A percentile compares a stretch with the other conserved stretches of the same genome.
Conservation (phyloP, 2,113 vertebrate genomes). For the Alaudala cheleensis region DNA sequence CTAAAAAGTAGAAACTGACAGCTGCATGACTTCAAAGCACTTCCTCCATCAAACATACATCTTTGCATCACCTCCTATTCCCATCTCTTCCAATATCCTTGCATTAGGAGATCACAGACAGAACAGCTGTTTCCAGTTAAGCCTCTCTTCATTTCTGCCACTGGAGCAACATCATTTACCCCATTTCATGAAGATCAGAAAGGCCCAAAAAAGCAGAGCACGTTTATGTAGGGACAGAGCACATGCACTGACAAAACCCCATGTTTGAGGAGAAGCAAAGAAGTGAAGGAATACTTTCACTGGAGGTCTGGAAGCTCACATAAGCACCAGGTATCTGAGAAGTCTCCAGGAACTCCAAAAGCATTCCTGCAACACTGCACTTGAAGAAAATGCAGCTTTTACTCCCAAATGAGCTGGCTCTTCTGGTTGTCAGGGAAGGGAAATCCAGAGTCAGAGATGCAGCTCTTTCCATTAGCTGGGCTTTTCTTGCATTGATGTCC, state of each 20-base stretch:
- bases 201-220: neutral
- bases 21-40: slow-evolving; percentile 61
- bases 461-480: neutral
- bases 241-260: neutral
- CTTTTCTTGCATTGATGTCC: neutral
- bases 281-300: neutral
- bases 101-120: slow-evolving; percentile 21
- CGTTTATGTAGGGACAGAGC: accelerated
- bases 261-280: neutral
- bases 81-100: slow-evolving; percentile 27
- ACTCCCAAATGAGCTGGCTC: neutral
- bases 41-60: slow-evolving; percentile 17
- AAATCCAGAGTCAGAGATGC: neutral
- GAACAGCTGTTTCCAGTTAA: slow-evolving; percentile 27
- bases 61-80: slow-evolving; percentile 1
- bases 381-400: neutral
- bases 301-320: neutral
- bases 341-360: neutral
- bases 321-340: neutral
- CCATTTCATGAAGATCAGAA: neutral
- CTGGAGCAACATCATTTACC: neutral
- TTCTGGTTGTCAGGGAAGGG: neutral
- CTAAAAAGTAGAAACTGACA: slow-evolving; percentile 38
- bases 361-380: neutral
- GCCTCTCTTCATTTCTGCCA: neutral